These are phyloP conservation scores for Mugil cephalus DNA, from an alignment of 2,113 vertebrate genomes.

Conservation along the genomic window DNA sequence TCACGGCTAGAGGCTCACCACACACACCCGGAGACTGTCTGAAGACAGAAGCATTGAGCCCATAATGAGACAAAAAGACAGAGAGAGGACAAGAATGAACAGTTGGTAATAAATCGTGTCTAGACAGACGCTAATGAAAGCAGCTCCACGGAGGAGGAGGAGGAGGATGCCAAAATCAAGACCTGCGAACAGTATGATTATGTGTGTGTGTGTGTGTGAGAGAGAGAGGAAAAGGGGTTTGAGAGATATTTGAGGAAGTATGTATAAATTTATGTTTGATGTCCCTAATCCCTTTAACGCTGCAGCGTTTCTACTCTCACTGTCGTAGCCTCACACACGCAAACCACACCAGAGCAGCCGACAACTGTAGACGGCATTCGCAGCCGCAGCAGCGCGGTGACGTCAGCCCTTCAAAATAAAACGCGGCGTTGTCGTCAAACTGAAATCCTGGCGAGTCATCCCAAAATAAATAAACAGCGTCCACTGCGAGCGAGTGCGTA, in stretches of 20 bases:
- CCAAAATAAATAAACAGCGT: neutral
- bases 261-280: constrained; percentile 55
- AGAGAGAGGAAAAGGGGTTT: neutral
- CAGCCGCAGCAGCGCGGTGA: constrained; percentile 49
- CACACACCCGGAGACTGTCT: constrained; percentile 35
- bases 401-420: constrained; percentile 45
- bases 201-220: constrained; percentile 17
- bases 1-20: constrained; percentile 1
- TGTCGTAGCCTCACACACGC: neutral
- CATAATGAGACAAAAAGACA: constrained; percentile 41
- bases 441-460: constrained; percentile 12
- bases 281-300: constrained; percentile 71
- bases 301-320: constrained; percentile 15
- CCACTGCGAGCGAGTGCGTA: too few relatives aligned
- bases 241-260: constrained; percentile 38
- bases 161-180: constrained; percentile 52
- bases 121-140: constrained; percentile 76
- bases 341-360: constrained; percentile 38
- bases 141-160: constrained; percentile 40
- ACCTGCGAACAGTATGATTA: constrained; percentile 56
- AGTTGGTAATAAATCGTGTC: constrained; percentile 73
- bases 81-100: constrained; percentile 52
- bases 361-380: constrained; percentile 39
- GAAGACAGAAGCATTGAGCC: constrained; percentile 36
- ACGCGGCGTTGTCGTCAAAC: constrained; percentile 24